A percentile compares a stretch with the other conserved stretches of the same genome.
Evolutionary conservation across 30 jellyfish, hydroid and myxozoan genomes (phyloP).

Genomic region (Turritopsis dohrnii): DNA sequence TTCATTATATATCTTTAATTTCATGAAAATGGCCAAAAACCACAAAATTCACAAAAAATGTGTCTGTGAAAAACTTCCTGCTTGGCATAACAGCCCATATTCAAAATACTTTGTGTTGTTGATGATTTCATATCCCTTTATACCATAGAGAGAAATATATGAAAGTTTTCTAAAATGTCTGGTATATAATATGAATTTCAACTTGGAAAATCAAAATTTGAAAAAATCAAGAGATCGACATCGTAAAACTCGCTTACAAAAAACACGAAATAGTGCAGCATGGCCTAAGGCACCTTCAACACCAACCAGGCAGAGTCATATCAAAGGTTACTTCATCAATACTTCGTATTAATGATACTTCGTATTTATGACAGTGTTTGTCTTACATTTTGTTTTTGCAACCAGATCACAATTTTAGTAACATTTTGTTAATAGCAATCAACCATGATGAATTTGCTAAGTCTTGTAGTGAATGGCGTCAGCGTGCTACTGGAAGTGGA

Average conservation of each 20-base stretch:
- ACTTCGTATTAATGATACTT: not conserved
- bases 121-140: too few relatives aligned
- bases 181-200: not conserved
- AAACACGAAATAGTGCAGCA: slow-evolving; percentile 62
- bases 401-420: not conserved
- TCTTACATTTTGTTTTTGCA: slow-evolving; percentile 8
- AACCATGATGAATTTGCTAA: slow-evolving; percentile 29
- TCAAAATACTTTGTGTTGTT: too few relatives aligned
- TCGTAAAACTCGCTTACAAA: slow-evolving; percentile 10
- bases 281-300: slow-evolving; percentile 79
- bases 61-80: too few relatives aligned
- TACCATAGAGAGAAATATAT: not conserved
- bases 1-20: too few relatives aligned
- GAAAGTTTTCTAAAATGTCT: not conserved
- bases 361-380: not conserved
- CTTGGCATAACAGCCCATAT: too few relatives aligned
- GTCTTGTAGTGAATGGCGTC: slow-evolving; percentile 40
- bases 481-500: slow-evolving; percentile 11
- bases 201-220: not conserved
- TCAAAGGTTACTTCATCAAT: slow-evolving; percentile 12
- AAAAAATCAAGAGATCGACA: not conserved
- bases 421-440: slow-evolving; percentile 20
- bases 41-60: too few relatives aligned
- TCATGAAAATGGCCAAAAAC: too few relatives aligned
- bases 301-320: slow-evolving; percentile 31